A percentile compares a stretch with the other conserved stretches of the same genome.
These are phyloP conservation scores for Epicauta chinensis DNA, from an alignment of 1,140 invertebrate genomes.

Conservation along the genomic window DNA sequence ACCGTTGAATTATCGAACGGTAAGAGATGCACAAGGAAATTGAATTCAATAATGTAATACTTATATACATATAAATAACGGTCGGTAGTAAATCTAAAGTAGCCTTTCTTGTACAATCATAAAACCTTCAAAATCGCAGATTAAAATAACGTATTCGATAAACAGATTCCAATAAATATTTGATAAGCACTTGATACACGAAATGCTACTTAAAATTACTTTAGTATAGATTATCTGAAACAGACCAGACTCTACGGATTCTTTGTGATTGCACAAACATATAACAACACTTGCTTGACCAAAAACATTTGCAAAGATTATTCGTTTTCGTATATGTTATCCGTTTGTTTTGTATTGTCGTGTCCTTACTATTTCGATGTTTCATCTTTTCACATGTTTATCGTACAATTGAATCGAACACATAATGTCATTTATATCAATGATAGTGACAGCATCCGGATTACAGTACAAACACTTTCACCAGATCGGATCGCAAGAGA, in stretches of 20 bases:
- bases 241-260: constrained; percentile 15
- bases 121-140: constrained; percentile 34
- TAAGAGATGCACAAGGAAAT: constrained; percentile 14
- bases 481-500: background rate
- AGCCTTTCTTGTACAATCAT: constrained; percentile 29
- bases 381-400: too few relatives aligned
- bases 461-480: constrained; percentile 6
- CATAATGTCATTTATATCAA: too few relatives aligned
- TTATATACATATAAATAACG: constrained; percentile 21
- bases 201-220: constrained; percentile 38
- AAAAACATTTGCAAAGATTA: constrained; percentile 6
- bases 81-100: constrained; percentile 26
- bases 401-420: too few relatives aligned
- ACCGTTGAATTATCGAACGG: too few relatives aligned
- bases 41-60: constrained; percentile 24
- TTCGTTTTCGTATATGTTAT: background rate
- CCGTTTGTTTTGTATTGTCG: too few relatives aligned
- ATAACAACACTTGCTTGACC: constrained; percentile 2
- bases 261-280: constrained; percentile 11
- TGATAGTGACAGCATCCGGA: background rate
- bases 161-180: constrained; percentile 38
- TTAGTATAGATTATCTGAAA: constrained; percentile 31
- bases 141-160: constrained; percentile 37
- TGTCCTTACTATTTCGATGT: too few relatives aligned
- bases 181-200: constrained; percentile 35